A percentile compares a stretch with the other conserved stretches of the same genome.
These are phyloP conservation scores for Lasioglossum lativentre DNA, from an alignment of 2,888 invertebrate species.

Conservation along the genomic window DNA sequence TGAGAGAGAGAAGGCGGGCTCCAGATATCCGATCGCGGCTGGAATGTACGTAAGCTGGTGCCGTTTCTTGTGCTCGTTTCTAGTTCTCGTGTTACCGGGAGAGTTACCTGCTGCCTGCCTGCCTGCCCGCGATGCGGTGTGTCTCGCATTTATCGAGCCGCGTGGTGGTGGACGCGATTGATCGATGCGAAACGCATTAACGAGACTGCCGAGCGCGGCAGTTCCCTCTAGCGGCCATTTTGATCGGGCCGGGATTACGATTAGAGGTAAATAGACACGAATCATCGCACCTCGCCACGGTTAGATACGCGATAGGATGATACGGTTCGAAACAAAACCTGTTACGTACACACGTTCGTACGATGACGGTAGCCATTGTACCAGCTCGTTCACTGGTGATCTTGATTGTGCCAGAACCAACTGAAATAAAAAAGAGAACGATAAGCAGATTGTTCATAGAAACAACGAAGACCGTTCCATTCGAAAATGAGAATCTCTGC, in stretches of 20 bases:
- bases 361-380: neutral
- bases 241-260: conserved; percentile 55
- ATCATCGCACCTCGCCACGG: conserved; percentile 34
- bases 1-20: conserved; percentile 63
- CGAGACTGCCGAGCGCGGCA: conserved; percentile 43
- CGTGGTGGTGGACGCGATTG: conserved; percentile 59
- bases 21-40: conserved; percentile 74
- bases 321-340: neutral
- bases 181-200: conserved; percentile 73
- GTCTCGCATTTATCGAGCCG: conserved; percentile 63
- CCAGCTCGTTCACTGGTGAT: neutral
- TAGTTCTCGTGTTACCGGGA: conserved; percentile 62
- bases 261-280: conserved; percentile 55
- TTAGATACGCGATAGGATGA: neutral
- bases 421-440: neutral
- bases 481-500: conserved; percentile 6
- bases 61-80: conserved; percentile 62
- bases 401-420: neutral
- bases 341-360: neutral
- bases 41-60: conserved; percentile 70
- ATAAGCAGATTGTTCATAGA: neutral
- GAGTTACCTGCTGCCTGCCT: conserved; percentile 45
- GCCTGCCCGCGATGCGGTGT: neutral
- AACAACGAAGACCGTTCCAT: neutral
- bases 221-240: conserved; percentile 20